Evolutionary conservation across 1,140 invertebrate species (phyloP).

Genomic region (Antheraea mylitta): DNA sequence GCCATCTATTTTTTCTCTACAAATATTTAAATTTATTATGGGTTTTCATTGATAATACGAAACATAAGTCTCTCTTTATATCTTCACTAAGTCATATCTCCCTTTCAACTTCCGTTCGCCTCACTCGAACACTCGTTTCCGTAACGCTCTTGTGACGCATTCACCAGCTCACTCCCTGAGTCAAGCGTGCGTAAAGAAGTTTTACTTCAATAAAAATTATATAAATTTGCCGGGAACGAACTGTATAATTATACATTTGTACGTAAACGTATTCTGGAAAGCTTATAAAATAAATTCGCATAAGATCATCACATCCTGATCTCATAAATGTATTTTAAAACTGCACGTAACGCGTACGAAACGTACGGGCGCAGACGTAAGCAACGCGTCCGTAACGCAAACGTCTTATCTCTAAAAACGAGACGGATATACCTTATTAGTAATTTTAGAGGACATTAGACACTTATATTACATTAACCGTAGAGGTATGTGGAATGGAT

Average conservation of each 20-base stretch:
- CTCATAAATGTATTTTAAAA: neutral
- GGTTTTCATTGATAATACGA: too few species aligned
- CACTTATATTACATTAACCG: constrained; percentile 64
- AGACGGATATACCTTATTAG: constrained; percentile 69
- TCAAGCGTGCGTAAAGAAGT: too few species aligned
- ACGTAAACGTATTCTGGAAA: neutral
- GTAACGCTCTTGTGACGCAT: too few species aligned
- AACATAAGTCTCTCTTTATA: too few species aligned
- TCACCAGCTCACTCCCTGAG: too few species aligned
- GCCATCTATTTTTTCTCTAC: neutral
- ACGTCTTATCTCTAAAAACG: constrained; percentile 61
- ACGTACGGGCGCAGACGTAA: constrained; percentile 28
- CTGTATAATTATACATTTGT: neutral
- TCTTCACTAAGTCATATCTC: too few species aligned
- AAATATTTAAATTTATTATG: too few species aligned
- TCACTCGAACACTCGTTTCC: too few species aligned
- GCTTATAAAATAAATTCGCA: neutral
- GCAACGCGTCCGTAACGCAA: constrained; percentile 24
- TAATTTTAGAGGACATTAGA: constrained; percentile 65
- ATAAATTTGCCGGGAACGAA: too few species aligned
- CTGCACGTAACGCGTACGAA: neutral
- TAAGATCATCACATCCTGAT: neutral
- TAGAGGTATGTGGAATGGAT: constrained; percentile 66
- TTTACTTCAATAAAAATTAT: too few species aligned
- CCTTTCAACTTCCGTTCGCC: too few species aligned